Evolutionary conservation across 1,140 invertebrate genomes (phyloP).

Genomic region (Rhagoletis pomonella): DNA sequence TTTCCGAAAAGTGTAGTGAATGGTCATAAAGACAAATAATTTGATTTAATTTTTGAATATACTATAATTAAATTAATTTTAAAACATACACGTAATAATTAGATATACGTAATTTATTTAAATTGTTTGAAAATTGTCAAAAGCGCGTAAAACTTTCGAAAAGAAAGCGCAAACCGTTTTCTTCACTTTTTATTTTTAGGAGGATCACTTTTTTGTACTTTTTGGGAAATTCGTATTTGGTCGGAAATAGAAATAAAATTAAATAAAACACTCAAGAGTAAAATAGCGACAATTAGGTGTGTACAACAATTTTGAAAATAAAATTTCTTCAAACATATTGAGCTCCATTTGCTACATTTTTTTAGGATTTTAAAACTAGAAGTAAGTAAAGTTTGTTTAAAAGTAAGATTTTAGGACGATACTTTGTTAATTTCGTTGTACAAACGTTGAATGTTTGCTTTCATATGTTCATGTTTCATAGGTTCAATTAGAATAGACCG

Average conservation of each 20-base stretch:
- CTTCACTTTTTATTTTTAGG: neutral
- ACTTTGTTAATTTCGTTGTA: no score
- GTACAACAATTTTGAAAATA: no score
- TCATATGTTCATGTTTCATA: neutral
- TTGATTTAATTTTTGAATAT: conserved; percentile 38
- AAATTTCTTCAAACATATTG: no score
- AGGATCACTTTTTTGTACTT: no score
- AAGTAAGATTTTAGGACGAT: no score
- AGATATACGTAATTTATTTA: neutral
- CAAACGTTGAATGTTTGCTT: neutral
- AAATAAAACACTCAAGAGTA: neutral
- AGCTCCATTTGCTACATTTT: no score
- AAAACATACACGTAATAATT: conserved; percentile 46
- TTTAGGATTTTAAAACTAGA: no score
- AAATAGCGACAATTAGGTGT: no score
- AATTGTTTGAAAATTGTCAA: neutral
- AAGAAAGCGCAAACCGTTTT: conserved; percentile 37
- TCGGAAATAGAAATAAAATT: neutral
- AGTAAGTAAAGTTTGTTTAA: no score
- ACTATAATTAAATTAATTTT: conserved; percentile 29
- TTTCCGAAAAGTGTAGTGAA: conserved; percentile 13
- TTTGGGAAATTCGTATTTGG: neutral
- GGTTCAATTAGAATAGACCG: neutral
- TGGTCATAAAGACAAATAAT: neutral
- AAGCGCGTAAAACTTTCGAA: conserved; percentile 15